These are phyloP conservation scores for Cinclus mexicanus DNA, from an alignment of 2,113 vertebrate species.

Conservation along the genomic window DNA sequence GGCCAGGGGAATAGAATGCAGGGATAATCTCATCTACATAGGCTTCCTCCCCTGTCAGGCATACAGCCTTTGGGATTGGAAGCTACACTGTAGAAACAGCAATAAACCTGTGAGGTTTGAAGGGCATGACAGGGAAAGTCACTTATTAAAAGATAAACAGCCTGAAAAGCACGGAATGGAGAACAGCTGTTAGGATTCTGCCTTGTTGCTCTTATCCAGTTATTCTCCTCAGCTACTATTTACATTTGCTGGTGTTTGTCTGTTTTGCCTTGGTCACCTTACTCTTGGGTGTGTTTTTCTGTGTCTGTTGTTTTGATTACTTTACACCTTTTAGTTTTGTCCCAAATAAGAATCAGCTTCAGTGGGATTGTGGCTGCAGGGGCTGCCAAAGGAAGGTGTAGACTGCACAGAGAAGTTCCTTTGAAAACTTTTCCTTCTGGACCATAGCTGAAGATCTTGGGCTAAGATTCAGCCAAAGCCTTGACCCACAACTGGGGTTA, in stretches of 20 bases:
- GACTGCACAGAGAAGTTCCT: background rate
- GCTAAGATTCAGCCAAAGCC: background rate
- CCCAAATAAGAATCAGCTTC: background rate
- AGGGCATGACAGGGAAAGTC: background rate
- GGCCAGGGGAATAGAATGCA: background rate
- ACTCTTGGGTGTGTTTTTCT: background rate
- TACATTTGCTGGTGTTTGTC: background rate
- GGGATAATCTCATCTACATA: background rate
- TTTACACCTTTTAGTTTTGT: background rate
- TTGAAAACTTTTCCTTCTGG: background rate
- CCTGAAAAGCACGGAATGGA: background rate
- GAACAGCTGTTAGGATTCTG: background rate
- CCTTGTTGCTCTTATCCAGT: background rate
- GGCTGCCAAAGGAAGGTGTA: background rate
- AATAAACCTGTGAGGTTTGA: slow-evolving; percentile 5
- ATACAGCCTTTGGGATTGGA: background rate
- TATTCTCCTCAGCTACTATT: background rate
- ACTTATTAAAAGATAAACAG: background rate
- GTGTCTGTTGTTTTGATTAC: background rate
- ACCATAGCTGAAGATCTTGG: background rate
- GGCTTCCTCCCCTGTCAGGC: background rate
- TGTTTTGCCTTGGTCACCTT: background rate
- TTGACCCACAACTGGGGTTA: background rate
- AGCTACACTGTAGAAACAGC: background rate
- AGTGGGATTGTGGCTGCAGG: background rate